These are phyloP conservation scores for Xiphias gladius DNA, from an alignment of 2,113 vertebrate species.

Conservation along the genomic window DNA sequence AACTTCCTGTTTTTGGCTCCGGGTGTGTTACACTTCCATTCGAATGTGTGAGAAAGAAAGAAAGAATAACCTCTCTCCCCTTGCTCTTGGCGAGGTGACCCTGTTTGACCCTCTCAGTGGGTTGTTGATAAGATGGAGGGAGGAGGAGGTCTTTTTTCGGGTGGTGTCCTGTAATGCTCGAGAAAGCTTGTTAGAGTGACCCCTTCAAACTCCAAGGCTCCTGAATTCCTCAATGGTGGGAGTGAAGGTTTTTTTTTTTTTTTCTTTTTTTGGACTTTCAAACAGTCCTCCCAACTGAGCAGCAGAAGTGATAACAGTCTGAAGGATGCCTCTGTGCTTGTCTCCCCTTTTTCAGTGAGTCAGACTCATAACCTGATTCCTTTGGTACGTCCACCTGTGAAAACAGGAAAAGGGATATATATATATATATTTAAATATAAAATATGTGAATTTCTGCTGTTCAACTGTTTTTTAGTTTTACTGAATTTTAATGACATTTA, in stretches of 20 bases:
- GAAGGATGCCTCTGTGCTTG: slow-evolving; percentile 39
- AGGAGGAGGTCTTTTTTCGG: slow-evolving; percentile 34
- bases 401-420: slow-evolving; percentile 27
- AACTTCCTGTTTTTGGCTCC: slow-evolving; percentile 64
- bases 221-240: slow-evolving; percentile 70
- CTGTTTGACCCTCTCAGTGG: slow-evolving; percentile 48
- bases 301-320: slow-evolving; percentile 52
- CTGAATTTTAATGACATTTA: neutral
- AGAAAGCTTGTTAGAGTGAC: slow-evolving; percentile 55
- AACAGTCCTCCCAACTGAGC: slow-evolving; percentile 43
- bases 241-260: slow-evolving; percentile 34
- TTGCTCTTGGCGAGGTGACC: slow-evolving; percentile 51
- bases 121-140: slow-evolving; percentile 65
- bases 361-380: slow-evolving; percentile 2
- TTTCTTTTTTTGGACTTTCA: slow-evolving; percentile 31
- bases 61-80: slow-evolving; percentile 39
- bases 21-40: slow-evolving; percentile 28
- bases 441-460: neutral
- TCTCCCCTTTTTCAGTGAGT: slow-evolving; percentile 28
- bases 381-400: slow-evolving; percentile 63
- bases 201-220: slow-evolving; percentile 59
- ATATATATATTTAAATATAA: neutral
- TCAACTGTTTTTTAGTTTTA: neutral
- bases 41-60: slow-evolving; percentile 39
- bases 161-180: slow-evolving; percentile 43